phyloP scores from a whole-genome alignment of 2,888 invertebrate species.

The Caradrina clavipalpis region DNA sequence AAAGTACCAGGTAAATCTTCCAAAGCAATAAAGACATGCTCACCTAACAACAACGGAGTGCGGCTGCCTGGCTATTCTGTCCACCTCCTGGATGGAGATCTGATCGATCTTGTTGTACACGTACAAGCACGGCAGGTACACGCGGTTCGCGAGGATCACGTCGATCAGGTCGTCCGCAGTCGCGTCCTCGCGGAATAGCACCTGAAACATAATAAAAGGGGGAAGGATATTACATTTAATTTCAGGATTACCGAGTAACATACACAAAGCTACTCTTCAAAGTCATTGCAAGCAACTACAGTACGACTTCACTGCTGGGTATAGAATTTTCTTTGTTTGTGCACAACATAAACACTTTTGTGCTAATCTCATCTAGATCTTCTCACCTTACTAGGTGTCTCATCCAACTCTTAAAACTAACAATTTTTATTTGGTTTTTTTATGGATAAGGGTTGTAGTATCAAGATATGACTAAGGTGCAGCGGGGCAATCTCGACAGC shows the following conservation, averaged over 20 bases:
- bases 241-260: background rate
- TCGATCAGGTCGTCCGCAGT: slow-evolving; percentile 99
- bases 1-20: background rate
- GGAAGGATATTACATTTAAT: background rate
- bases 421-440: too few relatives aligned
- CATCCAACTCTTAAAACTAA: too few relatives aligned
- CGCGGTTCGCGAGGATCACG: slow-evolving; percentile 98
- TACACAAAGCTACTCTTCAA: too few relatives aligned
- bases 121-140: slow-evolving; percentile 99
- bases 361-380: too few relatives aligned
- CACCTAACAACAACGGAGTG: slow-evolving; percentile 98
- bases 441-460: too few relatives aligned
- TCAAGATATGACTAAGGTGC: too few relatives aligned
- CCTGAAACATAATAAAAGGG: slow-evolving; percentile 75
- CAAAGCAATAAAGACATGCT: background rate
- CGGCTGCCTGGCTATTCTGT: slow-evolving; percentile 96
- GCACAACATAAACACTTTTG: too few relatives aligned
- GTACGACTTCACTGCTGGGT: too few relatives aligned
- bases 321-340: too few relatives aligned
- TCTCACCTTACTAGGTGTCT: too few relatives aligned
- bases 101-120: slow-evolving; percentile 99
- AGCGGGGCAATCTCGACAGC: too few relatives aligned
- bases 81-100: slow-evolving; percentile 99
- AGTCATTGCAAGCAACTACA: too few relatives aligned
- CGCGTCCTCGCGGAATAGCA: slow-evolving; percentile 98